Conservation (phyloP, 2,113 vertebrate species). For the Ovis canadensis region DNA sequence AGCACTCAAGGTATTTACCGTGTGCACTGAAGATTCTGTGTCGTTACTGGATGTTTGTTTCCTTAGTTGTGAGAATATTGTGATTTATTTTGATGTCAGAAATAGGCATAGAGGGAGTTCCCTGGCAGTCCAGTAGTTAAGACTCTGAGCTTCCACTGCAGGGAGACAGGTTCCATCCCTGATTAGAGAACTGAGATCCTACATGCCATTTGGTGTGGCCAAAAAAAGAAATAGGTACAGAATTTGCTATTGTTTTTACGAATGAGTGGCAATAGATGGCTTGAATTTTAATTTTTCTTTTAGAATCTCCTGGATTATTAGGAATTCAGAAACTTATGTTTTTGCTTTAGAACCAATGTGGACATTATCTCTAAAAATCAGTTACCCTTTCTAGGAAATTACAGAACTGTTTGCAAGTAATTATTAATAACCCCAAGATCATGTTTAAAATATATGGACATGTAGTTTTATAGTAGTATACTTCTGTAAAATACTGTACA, state of each 20-base stretch:
- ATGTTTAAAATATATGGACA: background rate
- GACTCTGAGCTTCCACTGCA: background rate
- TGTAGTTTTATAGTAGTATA: background rate
- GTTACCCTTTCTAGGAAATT: background rate
- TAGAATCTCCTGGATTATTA: background rate
- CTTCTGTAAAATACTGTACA: background rate
- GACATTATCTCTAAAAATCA: background rate
- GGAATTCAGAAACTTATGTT: background rate
- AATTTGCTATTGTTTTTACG: background rate
- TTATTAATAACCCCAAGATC: background rate
- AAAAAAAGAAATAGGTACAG: background rate
- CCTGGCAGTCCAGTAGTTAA: background rate
- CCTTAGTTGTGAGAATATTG: background rate
- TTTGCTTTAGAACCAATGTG: background rate
- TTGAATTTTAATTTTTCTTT: background rate
- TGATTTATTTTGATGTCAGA: conserved; percentile 12
- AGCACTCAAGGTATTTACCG: background rate
- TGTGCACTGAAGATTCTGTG: background rate
- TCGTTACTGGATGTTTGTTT: background rate
- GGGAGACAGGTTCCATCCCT: background rate
- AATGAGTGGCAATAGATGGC: background rate
- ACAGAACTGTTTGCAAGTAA: background rate
- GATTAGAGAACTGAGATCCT: background rate
- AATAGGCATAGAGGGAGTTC: background rate
- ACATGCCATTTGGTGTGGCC: background rate